Base-by-base conservation (phyloP, 2,113 vertebrate species). In the Montifringilla adamsi region DNA sequence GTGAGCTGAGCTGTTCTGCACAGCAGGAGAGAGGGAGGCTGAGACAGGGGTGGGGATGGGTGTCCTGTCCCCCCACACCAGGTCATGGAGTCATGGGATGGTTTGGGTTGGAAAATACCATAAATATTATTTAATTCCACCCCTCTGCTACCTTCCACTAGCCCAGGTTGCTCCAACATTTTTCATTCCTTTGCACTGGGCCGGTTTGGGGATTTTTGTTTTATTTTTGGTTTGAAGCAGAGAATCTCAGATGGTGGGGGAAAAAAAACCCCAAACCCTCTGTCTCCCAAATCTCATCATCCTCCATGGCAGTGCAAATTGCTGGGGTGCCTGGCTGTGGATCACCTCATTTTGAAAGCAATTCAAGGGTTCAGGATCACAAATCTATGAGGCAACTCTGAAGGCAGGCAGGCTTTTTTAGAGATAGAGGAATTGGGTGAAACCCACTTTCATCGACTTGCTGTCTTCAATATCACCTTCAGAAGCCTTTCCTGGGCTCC, bases 391-490 rank as follows among this genome's bases (percentile, higher is more conserved):
- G 62, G 12, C 55, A 58, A 3, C 58, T 49, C 5, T 30, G 80
- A 27, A 60, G 58, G 35, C 62, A 68, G 84, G 7, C 11, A 35
- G 37, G 44, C 4, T 31, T 41, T 63, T 63, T 53, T 46, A 19
- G 33, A 77, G 69, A 30, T 0, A 3, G 33, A 62, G 66, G 49
- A n/a, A n/a, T 33, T 35, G 24, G 39, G 33, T 66, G 28, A 26
- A 39, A 6, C 16, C 1, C 13, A 4, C 4, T 31, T 35, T 23
- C 14, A 1, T 47, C 3, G 5, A 16, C 8, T 46, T 13, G 7
- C 58, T 39, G 20, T 1, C 47, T 55, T 60, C 1, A 2, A 4
- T 2, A 1, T 14, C 13, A 1, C 4, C 76, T 33, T n/a, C 4
- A 7, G 52, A 37, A 67, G 26, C 80, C n/a, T 56, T 18, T 46